Evolutionary conservation across 2,113 vertebrate genomes (phyloP).

Genomic region (Setophaga kirtlandii): DNA sequence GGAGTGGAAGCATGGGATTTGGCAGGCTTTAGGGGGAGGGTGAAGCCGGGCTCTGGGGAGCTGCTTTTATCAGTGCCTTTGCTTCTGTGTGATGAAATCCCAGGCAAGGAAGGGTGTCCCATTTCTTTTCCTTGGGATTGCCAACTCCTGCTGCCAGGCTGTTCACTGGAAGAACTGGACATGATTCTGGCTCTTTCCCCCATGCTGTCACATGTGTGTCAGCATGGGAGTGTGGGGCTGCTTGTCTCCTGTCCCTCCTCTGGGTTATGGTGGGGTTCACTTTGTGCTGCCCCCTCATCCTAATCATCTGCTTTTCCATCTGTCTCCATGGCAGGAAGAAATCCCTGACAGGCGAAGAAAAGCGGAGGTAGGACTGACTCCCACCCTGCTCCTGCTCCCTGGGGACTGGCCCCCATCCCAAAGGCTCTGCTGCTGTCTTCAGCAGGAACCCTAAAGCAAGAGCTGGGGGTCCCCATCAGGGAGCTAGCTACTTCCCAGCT

Average conservation of each 20-base stretch:
- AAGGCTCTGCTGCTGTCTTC: not conserved
- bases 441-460: not conserved
- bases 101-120: not conserved
- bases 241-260: not conserved
- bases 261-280: not conserved
- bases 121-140: not conserved
- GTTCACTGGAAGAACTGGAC: not conserved
- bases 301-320: not conserved
- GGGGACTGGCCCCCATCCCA: not conserved
- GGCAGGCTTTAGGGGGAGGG: accelerated
- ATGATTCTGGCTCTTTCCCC: not conserved
- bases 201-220: not conserved
- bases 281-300: not conserved
- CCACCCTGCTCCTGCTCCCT: accelerated
- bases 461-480: not conserved
- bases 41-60: not conserved
- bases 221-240: not conserved
- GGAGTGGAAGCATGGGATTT: not conserved
- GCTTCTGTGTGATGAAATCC: not conserved
- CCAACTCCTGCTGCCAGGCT: not conserved
- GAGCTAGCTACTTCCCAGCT: not conserved
- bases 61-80: not conserved
- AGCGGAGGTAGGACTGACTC: constrained; percentile 44
- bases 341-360: constrained; percentile 6
- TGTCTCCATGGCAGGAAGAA: constrained; percentile 39